Percentiles rank a stretch among this genome's conserved stretches.
phyloP scores from a whole-genome alignment of 2,888 invertebrate species.

The Cylindroiulus punctatus region DNA sequence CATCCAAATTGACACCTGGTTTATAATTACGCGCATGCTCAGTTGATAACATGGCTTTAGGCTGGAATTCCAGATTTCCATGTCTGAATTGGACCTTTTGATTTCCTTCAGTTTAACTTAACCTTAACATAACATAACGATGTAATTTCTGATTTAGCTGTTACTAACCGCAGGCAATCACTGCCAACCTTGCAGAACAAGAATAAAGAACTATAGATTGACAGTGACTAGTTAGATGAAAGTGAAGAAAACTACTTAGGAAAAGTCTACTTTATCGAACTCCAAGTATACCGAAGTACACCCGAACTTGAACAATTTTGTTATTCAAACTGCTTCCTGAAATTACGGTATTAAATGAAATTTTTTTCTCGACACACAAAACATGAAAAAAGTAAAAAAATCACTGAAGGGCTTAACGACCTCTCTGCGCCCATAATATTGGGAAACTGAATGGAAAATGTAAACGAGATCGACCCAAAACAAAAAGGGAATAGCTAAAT shows the following conservation, averaged over 20 bases:
- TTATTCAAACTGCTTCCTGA: no score
- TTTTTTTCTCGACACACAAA: background rate
- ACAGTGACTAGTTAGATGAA: no score
- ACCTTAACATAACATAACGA: no score
- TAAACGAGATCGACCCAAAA: conserved; percentile 17
- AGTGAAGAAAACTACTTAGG: no score
- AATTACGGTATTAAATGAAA: background rate
- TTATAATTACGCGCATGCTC: background rate
- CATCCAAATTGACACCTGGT: background rate
- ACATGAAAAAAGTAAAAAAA: background rate
- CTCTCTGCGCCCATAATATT: background rate
- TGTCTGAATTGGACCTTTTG: no score
- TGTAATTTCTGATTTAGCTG: no score
- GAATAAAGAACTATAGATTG: no score
- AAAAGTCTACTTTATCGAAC: no score
- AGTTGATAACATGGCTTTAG: background rate
- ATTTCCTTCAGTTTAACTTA: no score
- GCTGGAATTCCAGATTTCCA: background rate
- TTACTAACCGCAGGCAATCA: no score
- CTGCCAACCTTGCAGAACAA: no score
- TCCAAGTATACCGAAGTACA: background rate
- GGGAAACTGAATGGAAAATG: conserved; percentile 1
- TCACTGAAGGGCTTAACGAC: background rate
- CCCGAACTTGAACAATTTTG: background rate
- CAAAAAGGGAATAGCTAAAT: conserved; percentile 38